Percentiles rank a stretch among this genome's conserved stretches.
phyloP scores from a whole-genome alignment of 1,140 invertebrate species.

The Drosophila tristis region DNA sequence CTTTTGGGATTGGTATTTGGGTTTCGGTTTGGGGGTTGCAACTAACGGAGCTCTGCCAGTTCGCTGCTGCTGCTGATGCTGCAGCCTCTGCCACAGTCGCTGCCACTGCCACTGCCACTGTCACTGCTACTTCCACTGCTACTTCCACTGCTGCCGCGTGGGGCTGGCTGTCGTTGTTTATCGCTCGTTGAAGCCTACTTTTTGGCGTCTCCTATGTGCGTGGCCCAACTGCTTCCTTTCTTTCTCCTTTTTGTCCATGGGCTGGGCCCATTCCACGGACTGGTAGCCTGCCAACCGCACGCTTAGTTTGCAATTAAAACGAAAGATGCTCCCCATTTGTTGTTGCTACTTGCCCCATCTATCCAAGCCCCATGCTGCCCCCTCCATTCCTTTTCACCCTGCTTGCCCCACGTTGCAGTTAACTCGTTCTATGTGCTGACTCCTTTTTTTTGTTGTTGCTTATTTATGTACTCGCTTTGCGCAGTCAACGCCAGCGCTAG shows the following conservation, averaged over 20 bases:
- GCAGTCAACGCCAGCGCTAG: conserved; percentile 31
- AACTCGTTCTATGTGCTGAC: conserved; percentile 34
- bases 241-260: conserved; percentile 6
- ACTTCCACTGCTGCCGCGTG: background rate
- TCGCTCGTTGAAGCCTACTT: conserved; percentile 76
- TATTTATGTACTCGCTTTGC: conserved; percentile 72
- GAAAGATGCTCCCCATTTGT: conserved; percentile 78
- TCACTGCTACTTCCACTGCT: conserved; percentile 1
- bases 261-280: conserved; percentile 38
- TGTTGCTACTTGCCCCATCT: conserved; percentile 8
- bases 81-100: conserved; percentile 4
- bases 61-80: conserved; percentile 33
- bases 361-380: conserved; percentile 3
- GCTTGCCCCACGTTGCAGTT: conserved; percentile 14
- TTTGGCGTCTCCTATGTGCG: conserved; percentile 69
- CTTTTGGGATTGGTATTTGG: conserved; percentile 76
- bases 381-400: conserved; percentile 21
- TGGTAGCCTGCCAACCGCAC: conserved; percentile 69
- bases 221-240: conserved; percentile 10
- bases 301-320: conserved; percentile 82
- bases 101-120: conserved; percentile 1
- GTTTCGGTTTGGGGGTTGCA: conserved; percentile 75
- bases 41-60: conserved; percentile 30
- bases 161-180: conserved; percentile 62
- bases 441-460: conserved; percentile 43